phyloP scores from a whole-genome alignment of 1,140 invertebrate species.

The Stegodyphus dumicola region DNA sequence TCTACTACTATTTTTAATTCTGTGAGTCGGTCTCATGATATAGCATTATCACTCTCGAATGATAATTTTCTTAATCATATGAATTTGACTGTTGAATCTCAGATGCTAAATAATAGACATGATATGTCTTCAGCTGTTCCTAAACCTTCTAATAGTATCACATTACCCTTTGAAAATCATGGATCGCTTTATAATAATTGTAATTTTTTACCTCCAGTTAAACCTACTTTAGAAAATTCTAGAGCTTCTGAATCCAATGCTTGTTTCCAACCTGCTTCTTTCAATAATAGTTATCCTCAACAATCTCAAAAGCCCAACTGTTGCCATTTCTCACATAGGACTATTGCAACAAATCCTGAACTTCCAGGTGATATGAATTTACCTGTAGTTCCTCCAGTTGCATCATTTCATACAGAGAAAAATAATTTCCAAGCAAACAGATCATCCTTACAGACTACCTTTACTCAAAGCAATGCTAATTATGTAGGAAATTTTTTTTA shows the following conservation, averaged over 20 bases:
- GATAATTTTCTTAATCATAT: slow-evolving; percentile 54
- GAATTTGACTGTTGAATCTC: slow-evolving; percentile 47
- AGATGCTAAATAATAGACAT: slow-evolving; percentile 47
- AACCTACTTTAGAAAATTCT: slow-evolving; percentile 41
- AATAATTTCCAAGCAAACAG: slow-evolving; percentile 23
- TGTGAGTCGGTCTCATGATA: slow-evolving; percentile 27
- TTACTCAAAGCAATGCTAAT: slow-evolving; percentile 43
- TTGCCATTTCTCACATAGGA: slow-evolving; percentile 44
- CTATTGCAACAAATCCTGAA: slow-evolving; percentile 14
- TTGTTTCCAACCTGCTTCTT: slow-evolving; percentile 38
- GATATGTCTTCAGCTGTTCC: slow-evolving; percentile 39
- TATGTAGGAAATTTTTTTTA: slow-evolving; percentile 54
- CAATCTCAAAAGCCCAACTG: slow-evolving; percentile 32
- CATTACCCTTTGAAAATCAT: slow-evolving; percentile 56
- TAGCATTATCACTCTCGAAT: slow-evolving; percentile 38
- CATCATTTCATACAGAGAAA: slow-evolving; percentile 50
- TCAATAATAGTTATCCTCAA: slow-evolving; percentile 46
- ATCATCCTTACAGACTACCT: slow-evolving; percentile 13
- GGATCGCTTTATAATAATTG: slow-evolving; percentile 47
- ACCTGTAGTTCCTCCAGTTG: slow-evolving; percentile 18
- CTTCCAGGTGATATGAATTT: slow-evolving; percentile 20
- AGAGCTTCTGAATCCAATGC: slow-evolving; percentile 20
- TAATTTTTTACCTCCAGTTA: slow-evolving; percentile 46
- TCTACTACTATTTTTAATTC: slow-evolving; percentile 51
- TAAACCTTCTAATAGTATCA: slow-evolving; percentile 46